Evolutionary conservation across 35 echinoderm and acorn worm genomes (phyloP), one percentile per base, ranked within the genome.

Genomic region (Apostichopus californicus): DNA sequence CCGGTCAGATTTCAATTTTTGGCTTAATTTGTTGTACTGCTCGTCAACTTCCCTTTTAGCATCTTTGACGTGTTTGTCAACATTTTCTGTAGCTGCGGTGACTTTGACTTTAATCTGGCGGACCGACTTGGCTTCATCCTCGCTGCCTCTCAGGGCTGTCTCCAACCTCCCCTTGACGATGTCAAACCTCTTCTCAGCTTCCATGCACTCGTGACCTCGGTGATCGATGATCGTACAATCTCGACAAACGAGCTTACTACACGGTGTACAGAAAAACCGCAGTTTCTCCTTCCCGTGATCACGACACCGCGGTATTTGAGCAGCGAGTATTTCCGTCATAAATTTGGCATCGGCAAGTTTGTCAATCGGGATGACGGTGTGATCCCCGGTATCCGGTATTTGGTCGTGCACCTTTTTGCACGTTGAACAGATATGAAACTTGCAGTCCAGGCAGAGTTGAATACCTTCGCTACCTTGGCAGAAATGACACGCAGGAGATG

Each of bases 201-300:
- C 80, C 8, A 8, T 55, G 59, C 86, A 87, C 86, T 87, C 25
- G 20, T 87, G 86, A 10, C 86, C 56, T 24, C 59, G 86, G 57
- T 94, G 93, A 9, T 73, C 70, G 22, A 90, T 23, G 12, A 94
- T 79, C 8, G 79, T 94, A 75, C 93, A 94, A 80, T 94, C 87
- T 46, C 34, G 34, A 46, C 34, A 46, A 46, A 46, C 34, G 3
- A 46, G 34, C 34, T 46, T 46, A 46, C 65, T 13, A 80, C 93
- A 94, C 7, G 77, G 77, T 3, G 26, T 54, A 57, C 93, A 94
- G 88, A 14, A 94, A 65, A 94, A 94, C 71, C 71, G 90, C 28
- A 82, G 79, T 23, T 91, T 70, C 79, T 94, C 88, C 2, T 68
- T 65, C 57, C n/a, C 14, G 80, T 94, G 93, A 82, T 91, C 59